Base-by-base conservation (phyloP, 2,888 invertebrate genomes). In the Cephus spinipes region DNA sequence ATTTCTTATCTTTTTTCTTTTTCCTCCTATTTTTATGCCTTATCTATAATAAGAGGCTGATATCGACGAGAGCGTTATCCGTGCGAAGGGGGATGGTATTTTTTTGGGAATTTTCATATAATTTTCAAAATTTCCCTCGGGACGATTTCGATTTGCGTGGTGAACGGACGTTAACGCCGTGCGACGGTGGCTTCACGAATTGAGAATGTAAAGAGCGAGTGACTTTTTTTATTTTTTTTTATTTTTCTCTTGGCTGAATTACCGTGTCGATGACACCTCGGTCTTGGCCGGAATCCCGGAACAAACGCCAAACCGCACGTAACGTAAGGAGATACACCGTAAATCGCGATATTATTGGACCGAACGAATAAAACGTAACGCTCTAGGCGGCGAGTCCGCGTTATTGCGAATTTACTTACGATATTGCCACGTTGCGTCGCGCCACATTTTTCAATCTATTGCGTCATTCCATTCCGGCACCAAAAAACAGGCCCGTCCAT, bases 1-100 rank as follows among this genome's bases (percentile, higher is more conserved):
- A 79, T 73, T 12, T 55, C 32, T n/a, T 55, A 34, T 69, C 74
- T 32, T 31, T 32, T 35, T 34, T 40, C 68, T 12, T n/a, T 68
- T 40, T 55, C 73, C 36, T 73, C n/a, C n/a, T 77, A 40, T 73
- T 36, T 32, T 71, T 23, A 6, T n/a, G 23, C 55, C 55, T 55
- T 55, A 55, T 23, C 23, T 23, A 23, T 55, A 23, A 23, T 40
- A 23, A 55, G 23, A 55, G 9, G 15, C 23, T 15, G 55, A 55
- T 23, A 23, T 55, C 23, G 23, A 23, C 55, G 4, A 15, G 40
- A 40, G 23, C 23, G 55, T 55, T 23, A 55, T 23, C 15, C 2
- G 23, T 6, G 55, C 23, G 55, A 55, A 55, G 15, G 40, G 9
- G 9, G 23, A 0, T 23, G 4, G 12, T 1, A 36, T 1, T 12